Evolutionary conservation across 2,113 vertebrate genomes (phyloP).

Genomic region (Lepus americanus): DNA sequence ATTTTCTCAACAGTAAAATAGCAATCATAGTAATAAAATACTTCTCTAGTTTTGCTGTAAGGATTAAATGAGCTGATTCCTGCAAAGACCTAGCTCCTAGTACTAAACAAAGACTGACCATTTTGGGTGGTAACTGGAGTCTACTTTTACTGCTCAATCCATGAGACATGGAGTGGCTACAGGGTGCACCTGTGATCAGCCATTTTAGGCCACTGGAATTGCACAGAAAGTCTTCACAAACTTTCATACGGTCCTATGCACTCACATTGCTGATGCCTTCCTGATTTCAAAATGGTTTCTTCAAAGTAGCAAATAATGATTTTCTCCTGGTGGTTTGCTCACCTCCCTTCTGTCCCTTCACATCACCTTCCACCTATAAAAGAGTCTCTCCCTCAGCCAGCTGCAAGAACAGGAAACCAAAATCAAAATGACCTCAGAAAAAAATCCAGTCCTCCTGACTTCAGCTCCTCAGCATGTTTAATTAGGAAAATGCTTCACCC

Average conservation of each 20-base stretch:
- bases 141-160: background rate
- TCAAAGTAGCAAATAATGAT: background rate
- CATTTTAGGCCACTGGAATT: background rate
- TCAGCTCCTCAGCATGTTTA: background rate
- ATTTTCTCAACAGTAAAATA: background rate
- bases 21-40: background rate
- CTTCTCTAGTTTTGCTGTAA: background rate
- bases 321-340: background rate
- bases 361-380: background rate
- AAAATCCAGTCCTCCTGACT: background rate
- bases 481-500: background rate
- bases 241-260: background rate
- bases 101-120: background rate
- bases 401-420: background rate
- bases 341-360: background rate
- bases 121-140: too few species aligned
- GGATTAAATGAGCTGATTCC: background rate
- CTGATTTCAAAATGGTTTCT: slow-evolving; percentile 36
- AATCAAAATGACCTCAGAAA: background rate
- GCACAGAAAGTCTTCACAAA: background rate
- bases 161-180: background rate
- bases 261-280: background rate
- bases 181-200: background rate
- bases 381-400: background rate
- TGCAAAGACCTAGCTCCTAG: background rate